phyloP scores from a whole-genome alignment of 2,113 vertebrate species.

The Lophura nycthemera region DNA sequence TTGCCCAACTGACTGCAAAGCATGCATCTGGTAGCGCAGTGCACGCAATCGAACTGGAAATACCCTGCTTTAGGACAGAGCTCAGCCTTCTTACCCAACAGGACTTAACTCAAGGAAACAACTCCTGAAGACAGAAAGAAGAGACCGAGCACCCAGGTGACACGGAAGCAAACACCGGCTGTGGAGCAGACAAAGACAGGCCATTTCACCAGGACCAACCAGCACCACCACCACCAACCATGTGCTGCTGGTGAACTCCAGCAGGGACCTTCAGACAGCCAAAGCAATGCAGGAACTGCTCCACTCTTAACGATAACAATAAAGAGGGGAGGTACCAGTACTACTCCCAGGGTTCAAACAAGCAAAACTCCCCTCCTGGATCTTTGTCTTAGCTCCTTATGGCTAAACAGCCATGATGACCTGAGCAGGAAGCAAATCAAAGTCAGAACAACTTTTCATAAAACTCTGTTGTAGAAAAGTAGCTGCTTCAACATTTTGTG shows the following conservation, averaged over 20 bases:
- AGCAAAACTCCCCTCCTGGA: not conserved
- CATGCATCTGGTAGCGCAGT: not conserved
- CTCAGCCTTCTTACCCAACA: not conserved
- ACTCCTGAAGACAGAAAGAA: not conserved
- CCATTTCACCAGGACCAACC: fast-evolving
- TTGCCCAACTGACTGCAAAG: not conserved
- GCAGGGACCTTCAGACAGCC: not conserved
- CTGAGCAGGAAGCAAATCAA: not conserved
- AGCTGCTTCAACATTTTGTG: constrained; percentile 15
- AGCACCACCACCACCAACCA: not conserved
- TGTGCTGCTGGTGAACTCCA: not conserved
- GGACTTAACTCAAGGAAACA: not conserved
- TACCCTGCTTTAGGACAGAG: not conserved
- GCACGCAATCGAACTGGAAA: not conserved
- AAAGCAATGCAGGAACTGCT: not conserved
- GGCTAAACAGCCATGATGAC: fast-evolving
- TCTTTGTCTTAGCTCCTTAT: not conserved
- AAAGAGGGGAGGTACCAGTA: not conserved
- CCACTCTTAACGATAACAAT: not conserved
- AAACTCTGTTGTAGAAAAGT: not conserved
- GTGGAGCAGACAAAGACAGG: not conserved
- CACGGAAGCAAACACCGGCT: not conserved
- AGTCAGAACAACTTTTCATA: not conserved
- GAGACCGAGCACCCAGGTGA: fast-evolving
- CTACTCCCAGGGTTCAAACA: not conserved